Evolutionary conservation across 2,113 vertebrate genomes (phyloP).

Genomic region (Ancistrus triradiatus): DNA sequence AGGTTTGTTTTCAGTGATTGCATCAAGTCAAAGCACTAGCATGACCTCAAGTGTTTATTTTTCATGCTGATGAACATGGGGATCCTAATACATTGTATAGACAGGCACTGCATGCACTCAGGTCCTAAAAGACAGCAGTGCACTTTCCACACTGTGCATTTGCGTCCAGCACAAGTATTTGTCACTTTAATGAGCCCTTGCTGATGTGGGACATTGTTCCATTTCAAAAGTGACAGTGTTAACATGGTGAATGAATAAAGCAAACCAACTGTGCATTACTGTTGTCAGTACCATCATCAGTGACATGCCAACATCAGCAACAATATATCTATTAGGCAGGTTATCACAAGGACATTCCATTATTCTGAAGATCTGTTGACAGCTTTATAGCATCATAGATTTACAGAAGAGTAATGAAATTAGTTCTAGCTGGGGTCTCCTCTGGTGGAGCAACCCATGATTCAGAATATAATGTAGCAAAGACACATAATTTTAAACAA

Average conservation of each 20-base stretch:
- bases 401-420: background rate
- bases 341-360: constrained; percentile 1
- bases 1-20: background rate
- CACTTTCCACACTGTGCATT: constrained; percentile 7
- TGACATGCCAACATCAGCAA: constrained; percentile 14
- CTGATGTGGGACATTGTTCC: constrained; percentile 16
- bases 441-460: too few species aligned
- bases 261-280: background rate
- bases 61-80: background rate
- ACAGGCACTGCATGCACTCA: background rate
- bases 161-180: constrained; percentile 21
- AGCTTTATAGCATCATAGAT: background rate
- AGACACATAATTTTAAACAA: too few species aligned
- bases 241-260: constrained; percentile 17
- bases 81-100: background rate
- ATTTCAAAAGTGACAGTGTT: constrained; percentile 27
- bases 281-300: constrained; percentile 17
- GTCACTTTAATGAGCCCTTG: constrained; percentile 25
- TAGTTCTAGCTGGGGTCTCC: background rate
- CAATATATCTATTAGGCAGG: constrained; percentile 20
- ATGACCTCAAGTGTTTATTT: constrained; percentile 10
- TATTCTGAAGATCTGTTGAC: background rate
- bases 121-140: background rate
- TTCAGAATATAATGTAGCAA: too few species aligned
- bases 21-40: background rate